Conservation (phyloP, 2,113 vertebrate genomes). For the Morone saxatilis region DNA sequence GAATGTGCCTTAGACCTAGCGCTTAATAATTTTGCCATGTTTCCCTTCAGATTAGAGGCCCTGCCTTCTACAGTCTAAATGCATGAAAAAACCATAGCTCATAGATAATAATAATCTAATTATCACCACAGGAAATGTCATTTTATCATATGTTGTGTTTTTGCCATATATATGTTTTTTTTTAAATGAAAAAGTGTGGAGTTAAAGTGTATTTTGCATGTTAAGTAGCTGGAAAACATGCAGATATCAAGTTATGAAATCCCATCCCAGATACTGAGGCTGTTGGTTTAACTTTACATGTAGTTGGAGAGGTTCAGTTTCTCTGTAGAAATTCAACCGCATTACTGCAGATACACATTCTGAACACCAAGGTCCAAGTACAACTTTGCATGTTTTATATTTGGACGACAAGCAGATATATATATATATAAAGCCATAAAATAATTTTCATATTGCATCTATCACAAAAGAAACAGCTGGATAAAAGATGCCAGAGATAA, state of each 20-base stretch:
- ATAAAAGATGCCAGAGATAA: neutral
- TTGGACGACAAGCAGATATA: constrained; percentile 1
- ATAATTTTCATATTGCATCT: neutral
- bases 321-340: constrained; percentile 13
- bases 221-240: neutral
- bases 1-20: neutral
- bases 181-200: neutral
- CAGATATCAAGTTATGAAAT: constrained; percentile 29
- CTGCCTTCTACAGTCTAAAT: neutral
- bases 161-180: neutral
- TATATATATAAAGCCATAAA: neutral
- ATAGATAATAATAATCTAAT: neutral
- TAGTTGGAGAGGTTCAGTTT: constrained; percentile 12
- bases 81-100: neutral
- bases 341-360: constrained; percentile 28
- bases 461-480: neutral
- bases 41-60: neutral
- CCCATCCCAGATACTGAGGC: constrained; percentile 5
- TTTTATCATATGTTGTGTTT: neutral
- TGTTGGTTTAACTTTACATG: constrained; percentile 41
- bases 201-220: neutral
- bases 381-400: constrained; percentile 31
- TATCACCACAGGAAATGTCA: neutral
- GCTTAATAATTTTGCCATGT: neutral
- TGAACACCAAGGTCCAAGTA: constrained; percentile 5